Conservation (phyloP, 2,797 vertebrate species). For the Lophotriccus pileatus region DNA sequence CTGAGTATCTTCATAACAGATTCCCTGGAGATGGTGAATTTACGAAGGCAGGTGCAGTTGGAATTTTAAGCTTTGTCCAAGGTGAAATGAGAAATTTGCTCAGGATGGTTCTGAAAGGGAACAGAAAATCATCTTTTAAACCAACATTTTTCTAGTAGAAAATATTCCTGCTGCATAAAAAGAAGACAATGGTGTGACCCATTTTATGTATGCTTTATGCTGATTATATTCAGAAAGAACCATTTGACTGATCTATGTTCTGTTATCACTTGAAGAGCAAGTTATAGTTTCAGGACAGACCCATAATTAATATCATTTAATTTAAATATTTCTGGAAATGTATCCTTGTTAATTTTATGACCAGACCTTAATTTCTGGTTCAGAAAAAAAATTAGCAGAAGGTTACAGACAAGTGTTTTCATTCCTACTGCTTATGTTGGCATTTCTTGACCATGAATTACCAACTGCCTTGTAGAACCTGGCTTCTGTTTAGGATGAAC, state of each 20-base stretch:
- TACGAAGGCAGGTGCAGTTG: background rate
- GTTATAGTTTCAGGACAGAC: background rate
- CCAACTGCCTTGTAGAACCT: background rate
- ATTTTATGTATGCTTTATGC: background rate
- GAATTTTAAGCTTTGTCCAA: background rate
- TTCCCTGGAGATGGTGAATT: background rate
- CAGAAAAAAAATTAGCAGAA: background rate
- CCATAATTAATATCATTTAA: background rate
- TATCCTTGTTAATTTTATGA: background rate
- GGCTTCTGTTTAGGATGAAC: background rate
- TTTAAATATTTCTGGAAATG: background rate
- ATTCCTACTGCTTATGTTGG: background rate
- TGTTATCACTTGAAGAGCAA: background rate
- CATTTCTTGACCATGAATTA: background rate
- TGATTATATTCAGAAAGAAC: background rate
- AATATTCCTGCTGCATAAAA: background rate
- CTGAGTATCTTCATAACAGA: accelerated
- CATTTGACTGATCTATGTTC: background rate
- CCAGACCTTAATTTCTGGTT: background rate
- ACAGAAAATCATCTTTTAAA: background rate
- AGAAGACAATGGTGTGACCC: background rate
- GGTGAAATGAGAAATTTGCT: background rate
- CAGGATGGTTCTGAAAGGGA: background rate
- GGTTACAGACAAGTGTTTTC: background rate
- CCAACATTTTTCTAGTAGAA: background rate